phyloP scores from a whole-genome alignment of 2,888 invertebrate genomes.

The Dynastes tityus region DNA sequence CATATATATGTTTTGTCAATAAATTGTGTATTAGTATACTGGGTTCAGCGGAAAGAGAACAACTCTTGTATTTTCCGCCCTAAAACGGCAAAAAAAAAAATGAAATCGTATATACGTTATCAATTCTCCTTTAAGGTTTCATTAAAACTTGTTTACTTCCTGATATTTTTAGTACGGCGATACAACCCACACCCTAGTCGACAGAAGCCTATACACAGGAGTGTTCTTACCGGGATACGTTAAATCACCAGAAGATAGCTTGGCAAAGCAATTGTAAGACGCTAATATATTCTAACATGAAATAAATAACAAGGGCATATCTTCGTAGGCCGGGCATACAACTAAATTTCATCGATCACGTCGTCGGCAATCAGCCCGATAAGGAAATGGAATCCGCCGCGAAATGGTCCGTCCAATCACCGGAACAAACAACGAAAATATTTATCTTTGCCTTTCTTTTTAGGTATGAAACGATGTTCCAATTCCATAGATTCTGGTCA shows the following conservation, averaged over 20 bases:
- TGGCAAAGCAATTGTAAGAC: slow-evolving; percentile 77
- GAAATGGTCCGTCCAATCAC: slow-evolving; percentile 78
- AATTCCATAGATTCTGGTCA: slow-evolving; percentile 95
- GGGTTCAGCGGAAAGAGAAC: too few species aligned
- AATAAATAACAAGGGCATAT: too few species aligned
- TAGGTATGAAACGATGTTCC: slow-evolving; percentile 82
- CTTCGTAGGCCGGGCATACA: slow-evolving; percentile 78
- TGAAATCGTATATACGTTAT: too few species aligned
- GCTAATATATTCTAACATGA: background rate
- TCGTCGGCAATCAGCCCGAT: slow-evolving; percentile 98
- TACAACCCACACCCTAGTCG: slow-evolving; percentile 95
- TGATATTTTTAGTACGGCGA: slow-evolving; percentile 88
- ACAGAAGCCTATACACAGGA: slow-evolving; percentile 87
- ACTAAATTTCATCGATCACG: slow-evolving; percentile 94
- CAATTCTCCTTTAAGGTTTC: too few species aligned
- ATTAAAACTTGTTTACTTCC: background rate
- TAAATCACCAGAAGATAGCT: slow-evolving; percentile 73
- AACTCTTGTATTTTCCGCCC: too few species aligned
- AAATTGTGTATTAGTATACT: too few species aligned
- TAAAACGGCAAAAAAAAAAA: too few species aligned
- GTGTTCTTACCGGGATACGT: slow-evolving; percentile 90
- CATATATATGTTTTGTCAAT: too few species aligned
- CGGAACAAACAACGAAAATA: background rate
- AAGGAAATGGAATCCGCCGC: slow-evolving; percentile 90
- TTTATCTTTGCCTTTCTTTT: too few species aligned